Percentiles rank a stretch among this genome's conserved stretches.
Conservation (phyloP, 2,113 vertebrate species). For the Oostethus manadensis region DNA sequence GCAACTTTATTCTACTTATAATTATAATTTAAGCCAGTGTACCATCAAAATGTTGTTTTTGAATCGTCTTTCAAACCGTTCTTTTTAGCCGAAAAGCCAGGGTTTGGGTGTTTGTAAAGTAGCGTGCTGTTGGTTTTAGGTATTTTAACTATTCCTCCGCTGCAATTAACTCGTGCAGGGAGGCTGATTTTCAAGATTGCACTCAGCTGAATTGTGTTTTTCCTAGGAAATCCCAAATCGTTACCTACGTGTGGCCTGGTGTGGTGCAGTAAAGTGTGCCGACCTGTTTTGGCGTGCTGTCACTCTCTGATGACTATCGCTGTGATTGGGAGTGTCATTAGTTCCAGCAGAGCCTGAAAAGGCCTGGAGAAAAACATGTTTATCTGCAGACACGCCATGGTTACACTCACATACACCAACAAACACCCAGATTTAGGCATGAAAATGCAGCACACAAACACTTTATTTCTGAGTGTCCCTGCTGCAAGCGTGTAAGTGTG, state of each 20-base stretch:
- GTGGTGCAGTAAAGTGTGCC: slow-evolving; percentile 37
- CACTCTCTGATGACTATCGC: slow-evolving; percentile 61
- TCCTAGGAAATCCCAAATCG: slow-evolving; percentile 39
- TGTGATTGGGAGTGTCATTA: slow-evolving; percentile 63
- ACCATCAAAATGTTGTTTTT: background rate
- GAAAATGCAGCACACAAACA: slow-evolving; percentile 30
- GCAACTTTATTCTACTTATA: too few species aligned
- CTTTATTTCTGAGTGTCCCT: background rate
- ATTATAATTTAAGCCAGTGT: background rate
- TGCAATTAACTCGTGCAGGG: slow-evolving; percentile 2
- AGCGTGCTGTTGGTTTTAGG: background rate
- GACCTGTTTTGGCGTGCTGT: slow-evolving; percentile 58
- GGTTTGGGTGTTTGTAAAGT: background rate
- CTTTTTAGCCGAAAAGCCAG: background rate
- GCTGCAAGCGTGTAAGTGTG: slow-evolving; percentile 8
- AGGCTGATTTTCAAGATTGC: slow-evolving; percentile 11
- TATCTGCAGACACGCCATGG: slow-evolving; percentile 31
- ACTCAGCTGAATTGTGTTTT: slow-evolving; percentile 1
- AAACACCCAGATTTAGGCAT: slow-evolving; percentile 11
- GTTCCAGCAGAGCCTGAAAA: slow-evolving; percentile 53
- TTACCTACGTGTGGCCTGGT: slow-evolving; percentile 42
- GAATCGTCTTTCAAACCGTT: background rate
- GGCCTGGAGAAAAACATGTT: slow-evolving; percentile 28
- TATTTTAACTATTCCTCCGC: background rate
- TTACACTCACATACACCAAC: background rate